Percentiles rank a stretch among this genome's conserved stretches.
phyloP scores from a whole-genome alignment of 1,140 invertebrate species.

The Conus betulinus region DNA sequence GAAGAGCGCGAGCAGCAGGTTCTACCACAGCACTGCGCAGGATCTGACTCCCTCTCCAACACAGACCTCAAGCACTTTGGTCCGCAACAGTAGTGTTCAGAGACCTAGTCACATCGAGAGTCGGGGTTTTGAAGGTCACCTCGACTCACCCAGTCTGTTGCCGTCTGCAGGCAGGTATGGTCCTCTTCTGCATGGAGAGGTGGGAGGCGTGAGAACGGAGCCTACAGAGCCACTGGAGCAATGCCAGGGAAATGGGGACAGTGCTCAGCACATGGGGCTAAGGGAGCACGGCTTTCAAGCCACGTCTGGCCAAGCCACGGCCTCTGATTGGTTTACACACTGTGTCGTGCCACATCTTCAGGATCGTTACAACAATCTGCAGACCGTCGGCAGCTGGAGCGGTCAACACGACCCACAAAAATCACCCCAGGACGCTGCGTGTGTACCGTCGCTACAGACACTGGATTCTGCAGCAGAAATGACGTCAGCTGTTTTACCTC shows the following conservation, averaged over 20 bases:
- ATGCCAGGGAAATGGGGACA: background rate
- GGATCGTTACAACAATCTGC: background rate
- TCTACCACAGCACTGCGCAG: constrained; percentile 12
- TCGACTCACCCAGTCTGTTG: background rate
- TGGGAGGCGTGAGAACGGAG: background rate
- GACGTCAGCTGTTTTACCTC: background rate
- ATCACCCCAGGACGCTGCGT: background rate
- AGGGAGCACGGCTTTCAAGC: background rate
- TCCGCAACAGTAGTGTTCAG: background rate
- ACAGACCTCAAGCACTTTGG: background rate
- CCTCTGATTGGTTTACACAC: background rate
- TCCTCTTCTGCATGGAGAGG: background rate
- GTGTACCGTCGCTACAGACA: background rate
- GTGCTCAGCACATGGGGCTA: background rate
- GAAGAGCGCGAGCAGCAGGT: background rate
- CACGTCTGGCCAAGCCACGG: background rate
- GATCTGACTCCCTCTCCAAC: background rate
- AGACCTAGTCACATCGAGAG: constrained; percentile 4
- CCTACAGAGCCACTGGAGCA: background rate
- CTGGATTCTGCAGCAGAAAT: background rate
- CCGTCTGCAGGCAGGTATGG: background rate
- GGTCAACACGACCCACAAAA: background rate
- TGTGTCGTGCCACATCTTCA: background rate
- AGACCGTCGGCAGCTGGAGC: background rate
- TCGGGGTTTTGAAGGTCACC: constrained; percentile 3